Evolutionary conservation across 2,888 invertebrate species (phyloP), one percentile per base, ranked within the genome.

Genomic region (Alitta virens): DNA sequence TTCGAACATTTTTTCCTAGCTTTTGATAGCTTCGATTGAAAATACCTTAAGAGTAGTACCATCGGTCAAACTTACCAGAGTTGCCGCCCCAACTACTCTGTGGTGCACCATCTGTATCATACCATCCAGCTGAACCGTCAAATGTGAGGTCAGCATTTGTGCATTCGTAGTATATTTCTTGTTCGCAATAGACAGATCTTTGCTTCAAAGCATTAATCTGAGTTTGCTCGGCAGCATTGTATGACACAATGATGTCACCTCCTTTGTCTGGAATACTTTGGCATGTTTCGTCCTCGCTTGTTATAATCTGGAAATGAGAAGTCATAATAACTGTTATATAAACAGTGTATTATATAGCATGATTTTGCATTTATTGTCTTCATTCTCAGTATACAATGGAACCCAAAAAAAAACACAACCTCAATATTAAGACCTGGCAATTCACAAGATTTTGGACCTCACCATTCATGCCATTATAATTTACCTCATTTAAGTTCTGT

Each of bases 141-240:
- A 65, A 16, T 14, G 23, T 50, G 1, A 69, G 58, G 23, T 24
- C 27, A 0, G 67, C 65, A 23, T 70, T 58, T 1, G 63, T 54
- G 63, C 75, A 75, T 1, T 65, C 55, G 12, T 74, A 26, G 1
- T 51, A 59, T 21, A 74, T 51, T 16, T 66, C 63, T 61, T 75
- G 75, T 18, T 68, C 71, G 60, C 75, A 75, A 52, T 73, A 75
- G 16, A 60, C 62, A 0, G 73, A 69, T 18, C 56, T 50, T 24
- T 59, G 42, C 1, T 72, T 67, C 1, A 74, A 54, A 0, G 16
- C 40, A 1, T 53, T 16, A 0, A 72, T 56, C 14, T 63, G 56
- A 1, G 55, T 24, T 5, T 65, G 25, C 0, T 64, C 60, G 21
- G 62, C 68, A 0, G 68, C 67, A 49, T 63, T 70, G 55, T 75